Evolutionary conservation across 2,113 vertebrate species (phyloP).

Genomic region (Pterophyllum scalare): DNA sequence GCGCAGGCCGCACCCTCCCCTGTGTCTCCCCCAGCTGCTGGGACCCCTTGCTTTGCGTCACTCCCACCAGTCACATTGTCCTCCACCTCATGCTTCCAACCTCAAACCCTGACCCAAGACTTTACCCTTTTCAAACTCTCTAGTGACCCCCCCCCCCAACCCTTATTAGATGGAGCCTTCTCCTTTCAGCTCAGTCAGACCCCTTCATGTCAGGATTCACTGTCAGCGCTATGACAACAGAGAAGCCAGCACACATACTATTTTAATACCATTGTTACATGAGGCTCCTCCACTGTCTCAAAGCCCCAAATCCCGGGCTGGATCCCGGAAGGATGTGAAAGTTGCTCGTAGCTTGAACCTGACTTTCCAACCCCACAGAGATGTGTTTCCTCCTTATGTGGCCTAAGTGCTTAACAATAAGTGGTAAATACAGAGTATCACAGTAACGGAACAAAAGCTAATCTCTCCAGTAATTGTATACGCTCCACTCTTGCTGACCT

Average conservation of each 20-base stretch:
- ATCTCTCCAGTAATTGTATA: slow-evolving; percentile 18
- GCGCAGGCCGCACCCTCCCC: slow-evolving; percentile 39
- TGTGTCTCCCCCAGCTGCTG: slow-evolving; percentile 62
- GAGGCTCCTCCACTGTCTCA: slow-evolving; percentile 14
- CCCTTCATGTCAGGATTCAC: slow-evolving; percentile 53
- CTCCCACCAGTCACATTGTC: slow-evolving; percentile 65
- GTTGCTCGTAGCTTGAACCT: slow-evolving; percentile 54
- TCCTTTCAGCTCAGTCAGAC: slow-evolving; percentile 32
- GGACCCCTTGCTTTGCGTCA: slow-evolving; percentile 51
- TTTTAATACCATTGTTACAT: slow-evolving; percentile 66
- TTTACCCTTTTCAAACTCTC: slow-evolving; percentile 56
- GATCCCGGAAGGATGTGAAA: slow-evolving; percentile 52
- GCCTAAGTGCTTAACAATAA: neutral
- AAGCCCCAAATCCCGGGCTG: slow-evolving; percentile 30
- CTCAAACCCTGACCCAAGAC: slow-evolving; percentile 76
- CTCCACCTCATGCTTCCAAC: slow-evolving; percentile 57
- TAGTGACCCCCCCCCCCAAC: slow-evolving; percentile 11
- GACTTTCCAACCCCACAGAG: slow-evolving; percentile 39
- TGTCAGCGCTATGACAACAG: slow-evolving; percentile 68
- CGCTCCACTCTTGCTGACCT: slow-evolving; percentile 23
- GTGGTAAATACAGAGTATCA: neutral
- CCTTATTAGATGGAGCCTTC: slow-evolving; percentile 45
- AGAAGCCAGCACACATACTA: slow-evolving; percentile 46
- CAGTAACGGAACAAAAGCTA: slow-evolving; percentile 22
- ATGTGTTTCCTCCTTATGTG: neutral